Evolutionary conservation across 2,888 invertebrate species (phyloP).

Genomic region (Teleogryllus oceanicus): DNA sequence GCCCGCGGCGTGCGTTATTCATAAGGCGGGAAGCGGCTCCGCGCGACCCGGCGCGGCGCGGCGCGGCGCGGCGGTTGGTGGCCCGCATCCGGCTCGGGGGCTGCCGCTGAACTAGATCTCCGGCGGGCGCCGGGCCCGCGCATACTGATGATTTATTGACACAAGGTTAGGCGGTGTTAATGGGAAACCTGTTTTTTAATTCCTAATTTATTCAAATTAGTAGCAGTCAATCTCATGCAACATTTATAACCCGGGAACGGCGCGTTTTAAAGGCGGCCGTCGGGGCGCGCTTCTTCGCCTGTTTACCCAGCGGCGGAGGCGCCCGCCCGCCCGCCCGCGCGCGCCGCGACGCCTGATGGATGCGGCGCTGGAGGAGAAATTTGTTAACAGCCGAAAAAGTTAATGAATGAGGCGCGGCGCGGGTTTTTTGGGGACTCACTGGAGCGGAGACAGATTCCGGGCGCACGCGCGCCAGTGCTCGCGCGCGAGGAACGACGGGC

Average conservation of each 20-base stretch:
- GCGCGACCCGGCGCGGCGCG: neutral
- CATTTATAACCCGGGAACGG: slow-evolving; percentile 10
- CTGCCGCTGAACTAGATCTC: neutral
- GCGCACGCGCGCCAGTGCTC: neutral
- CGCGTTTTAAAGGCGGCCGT: neutral
- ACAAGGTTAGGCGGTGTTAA: slow-evolving; percentile 18
- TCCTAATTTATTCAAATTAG: slow-evolving; percentile 18
- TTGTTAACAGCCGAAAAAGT: too few relatives aligned
- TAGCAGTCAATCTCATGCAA: slow-evolving; percentile 18
- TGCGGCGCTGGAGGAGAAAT: neutral
- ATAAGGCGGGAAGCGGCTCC: neutral
- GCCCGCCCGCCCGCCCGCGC: neutral
- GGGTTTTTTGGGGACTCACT: neutral
- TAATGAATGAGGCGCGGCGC: neutral
- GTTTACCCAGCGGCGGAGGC: neutral
- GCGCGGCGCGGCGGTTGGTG: neutral
- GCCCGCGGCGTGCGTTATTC: neutral
- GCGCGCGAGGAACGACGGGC: neutral
- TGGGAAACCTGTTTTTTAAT: slow-evolving; percentile 18
- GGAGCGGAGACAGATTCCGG: neutral
- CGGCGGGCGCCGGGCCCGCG: neutral
- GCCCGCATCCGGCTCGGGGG: neutral
- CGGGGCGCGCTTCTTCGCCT: neutral
- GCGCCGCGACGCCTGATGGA: neutral
- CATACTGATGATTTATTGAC: slow-evolving; percentile 7